Evolutionary conservation across 30 jellyfish, hydroid and myxozoan genomes (phyloP), one percentile per base, ranked within the genome.

Genomic region (Aurelia coerulea): DNA sequence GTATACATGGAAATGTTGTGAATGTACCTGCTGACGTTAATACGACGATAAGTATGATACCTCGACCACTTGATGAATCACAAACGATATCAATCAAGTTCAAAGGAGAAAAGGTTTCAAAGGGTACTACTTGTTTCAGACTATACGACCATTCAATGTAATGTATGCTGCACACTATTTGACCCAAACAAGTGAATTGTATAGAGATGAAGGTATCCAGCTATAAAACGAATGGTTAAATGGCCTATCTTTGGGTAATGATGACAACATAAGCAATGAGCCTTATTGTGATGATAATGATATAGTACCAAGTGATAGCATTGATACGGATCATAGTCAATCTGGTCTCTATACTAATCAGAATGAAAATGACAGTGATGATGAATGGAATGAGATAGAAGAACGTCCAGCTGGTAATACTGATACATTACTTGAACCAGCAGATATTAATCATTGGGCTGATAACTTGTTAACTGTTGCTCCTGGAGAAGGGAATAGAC

Each of bases 11-110:
- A 42, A 71, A 46, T 71, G 80, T 83, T 1, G 92, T 83, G 10
- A 83, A 83, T 83, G 92, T 83, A 13, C 92, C 92, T 1, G 79
- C 92, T 2, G 87, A 83, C 73, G 92, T 83, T 9, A 52, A 54
- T 83, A 5, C 69, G 11, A 69, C 60, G 1, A 52, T 71, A 10
- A 56, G 56, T 19, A 16, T 6, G 34, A 5, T 83, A 8, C 92
- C 92, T 9, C 62, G 87, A 37, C 37, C 35, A 9, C 32, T 71
- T 15, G 9, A 15, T 16, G 87, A 83, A 49, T 73, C 92, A 37
- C 92, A 83, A 32, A 70, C 92, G 13, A 59, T 78, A 17, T 29
- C 81, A n/a, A 58, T 78, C 14, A 2, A 78, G 23, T 41, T 78
- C n/a, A 10, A 78, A 78, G 23, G 7, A 81, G n/a, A 56, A 0